Conservation (phyloP, 2,113 vertebrate genomes). For the Eulemur macaco region DNA sequence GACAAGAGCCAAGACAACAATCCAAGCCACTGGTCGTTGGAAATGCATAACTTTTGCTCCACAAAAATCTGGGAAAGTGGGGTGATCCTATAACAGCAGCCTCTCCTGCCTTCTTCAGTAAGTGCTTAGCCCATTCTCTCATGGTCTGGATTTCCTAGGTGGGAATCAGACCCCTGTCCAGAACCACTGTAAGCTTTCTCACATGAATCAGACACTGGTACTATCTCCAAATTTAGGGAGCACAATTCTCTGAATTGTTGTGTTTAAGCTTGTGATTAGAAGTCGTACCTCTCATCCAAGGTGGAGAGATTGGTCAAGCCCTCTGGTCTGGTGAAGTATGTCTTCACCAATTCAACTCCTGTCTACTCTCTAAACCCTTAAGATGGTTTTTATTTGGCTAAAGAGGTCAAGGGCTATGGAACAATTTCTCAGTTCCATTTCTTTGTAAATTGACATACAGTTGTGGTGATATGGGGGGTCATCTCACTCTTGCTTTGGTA, state of each 20-base stretch:
- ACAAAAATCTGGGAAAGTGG: not conserved
- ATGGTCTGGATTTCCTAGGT: not conserved
- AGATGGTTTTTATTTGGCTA: not conserved
- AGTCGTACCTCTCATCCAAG: not conserved
- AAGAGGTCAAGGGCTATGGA: not conserved
- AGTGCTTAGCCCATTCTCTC: not conserved
- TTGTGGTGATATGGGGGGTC: accelerated
- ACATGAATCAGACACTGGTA: not conserved
- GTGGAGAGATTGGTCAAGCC: not conserved
- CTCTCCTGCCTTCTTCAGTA: not conserved
- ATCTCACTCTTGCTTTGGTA: not conserved
- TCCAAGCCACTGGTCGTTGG: not conserved
- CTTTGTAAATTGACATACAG: not conserved
- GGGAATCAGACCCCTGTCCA: not conserved
- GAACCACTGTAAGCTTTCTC: not conserved
- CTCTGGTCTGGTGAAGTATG: not conserved
- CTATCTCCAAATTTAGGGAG: not conserved
- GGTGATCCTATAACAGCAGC: not conserved
- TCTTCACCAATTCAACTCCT: not conserved
- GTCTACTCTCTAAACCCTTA: not conserved
- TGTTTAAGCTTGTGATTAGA: not conserved
- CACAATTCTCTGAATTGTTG: not conserved
- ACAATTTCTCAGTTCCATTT: not conserved
- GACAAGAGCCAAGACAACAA: not conserved
- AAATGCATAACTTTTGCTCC: not conserved